Conservation (phyloP, 1,140 invertebrate genomes). For the Hirudo medicinalis region DNA sequence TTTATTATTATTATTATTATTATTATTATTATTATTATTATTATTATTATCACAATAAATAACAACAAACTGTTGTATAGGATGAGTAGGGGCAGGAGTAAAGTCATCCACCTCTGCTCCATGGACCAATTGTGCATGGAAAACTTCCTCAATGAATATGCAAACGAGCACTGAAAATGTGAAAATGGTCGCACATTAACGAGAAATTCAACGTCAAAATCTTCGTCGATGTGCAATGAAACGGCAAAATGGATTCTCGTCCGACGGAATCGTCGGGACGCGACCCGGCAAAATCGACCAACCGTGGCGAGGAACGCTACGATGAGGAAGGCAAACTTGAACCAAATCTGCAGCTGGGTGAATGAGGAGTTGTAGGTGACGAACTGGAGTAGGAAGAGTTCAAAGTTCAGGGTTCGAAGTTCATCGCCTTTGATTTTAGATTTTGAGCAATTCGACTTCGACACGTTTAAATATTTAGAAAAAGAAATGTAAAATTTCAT, state of each 20-base stretch:
- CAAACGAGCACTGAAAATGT: constrained; percentile 68
- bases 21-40: too few species aligned
- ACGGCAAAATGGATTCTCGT: too few species aligned
- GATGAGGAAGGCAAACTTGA: constrained; percentile 78
- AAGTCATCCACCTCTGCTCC: constrained; percentile 88
- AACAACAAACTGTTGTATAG: constrained; percentile 67
- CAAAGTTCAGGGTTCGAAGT: neutral
- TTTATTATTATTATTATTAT: too few species aligned
- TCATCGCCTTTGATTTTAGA: constrained; percentile 43
- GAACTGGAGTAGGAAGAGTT: constrained; percentile 54
- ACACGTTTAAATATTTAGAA: constrained; percentile 44
- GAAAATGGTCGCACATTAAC: constrained; percentile 11
- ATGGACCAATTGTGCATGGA: constrained; percentile 85
- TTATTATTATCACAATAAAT: neutral
- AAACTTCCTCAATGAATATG: constrained; percentile 72
- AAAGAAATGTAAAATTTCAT: neutral
- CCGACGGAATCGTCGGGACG: too few species aligned
- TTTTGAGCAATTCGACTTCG: constrained; percentile 74
- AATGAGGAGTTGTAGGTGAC: constrained; percentile 88
- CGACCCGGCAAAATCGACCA: constrained; percentile 42
- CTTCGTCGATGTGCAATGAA: neutral
- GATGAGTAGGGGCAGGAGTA: constrained; percentile 72
- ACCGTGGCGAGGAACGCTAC: constrained; percentile 74
- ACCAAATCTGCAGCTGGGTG: constrained; percentile 92
- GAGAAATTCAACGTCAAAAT: constrained; percentile 14